Evolutionary conservation across 1,140 invertebrate species (phyloP), one percentile per base, ranked within the genome.

Genomic region (Ostrea denselamellosa): DNA sequence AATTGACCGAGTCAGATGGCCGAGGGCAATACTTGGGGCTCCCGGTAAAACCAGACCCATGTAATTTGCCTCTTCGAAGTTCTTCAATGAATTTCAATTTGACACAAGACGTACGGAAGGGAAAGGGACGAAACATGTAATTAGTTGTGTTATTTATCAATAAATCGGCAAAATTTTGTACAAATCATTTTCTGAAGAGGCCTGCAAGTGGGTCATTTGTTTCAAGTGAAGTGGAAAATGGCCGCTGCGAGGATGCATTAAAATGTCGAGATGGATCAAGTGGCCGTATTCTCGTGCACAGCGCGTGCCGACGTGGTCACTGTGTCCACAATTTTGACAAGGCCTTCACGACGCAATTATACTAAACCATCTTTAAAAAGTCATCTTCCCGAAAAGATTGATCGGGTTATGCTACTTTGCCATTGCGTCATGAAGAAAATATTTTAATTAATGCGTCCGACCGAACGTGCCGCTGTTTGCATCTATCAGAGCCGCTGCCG

Each of bases 111-210:
- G 25, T 71, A 71, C 68, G 68, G 25, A 25, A 5, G 28, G 68
- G 10, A 25, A 71, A 34, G 9, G 68, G 14, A n/a, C 22, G n/a
- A 25, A 58, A 85, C 28, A 17, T 85, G 53, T 44, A 58, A 85
- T 85, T 85, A 85, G 56, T 25, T 34, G 51, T 56, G 83, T 85
- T 85, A 34, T 62, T 54, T 85, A 54, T 85, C 83, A 85, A 58
- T 85, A 54, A 54, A 56, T 85, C 83, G 22, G 7, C 17, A 85
- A 85, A 85, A 44, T 8, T 85, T 56, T 85, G 52, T 83, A 54
- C 25, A 56, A 85, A 85, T 58, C 28, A 54, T 52, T 58, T 56
- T 54, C 56, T 44, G 54, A 58, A 58, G 52, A 25, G 53, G 56
- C 17, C n/a, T 34, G 56, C 83, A 85, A 85, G 83, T 58, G 83